Evolutionary conservation across 2,797 vertebrate species (phyloP).

Genomic region (Carcharodon carcharias): DNA sequence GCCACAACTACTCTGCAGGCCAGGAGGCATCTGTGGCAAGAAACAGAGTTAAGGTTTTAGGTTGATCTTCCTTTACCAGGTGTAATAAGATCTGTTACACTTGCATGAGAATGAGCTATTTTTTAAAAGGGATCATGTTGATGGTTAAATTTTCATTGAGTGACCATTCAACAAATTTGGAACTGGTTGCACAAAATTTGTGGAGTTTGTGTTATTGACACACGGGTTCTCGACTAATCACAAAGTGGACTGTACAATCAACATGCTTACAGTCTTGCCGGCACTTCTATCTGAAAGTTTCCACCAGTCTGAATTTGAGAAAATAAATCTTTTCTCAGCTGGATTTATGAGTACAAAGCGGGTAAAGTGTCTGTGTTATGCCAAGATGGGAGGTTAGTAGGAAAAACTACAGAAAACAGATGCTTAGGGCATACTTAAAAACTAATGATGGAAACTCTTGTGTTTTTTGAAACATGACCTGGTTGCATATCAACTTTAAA

Average conservation of each 20-base stretch:
- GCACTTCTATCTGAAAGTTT: background rate
- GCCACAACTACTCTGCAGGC: background rate
- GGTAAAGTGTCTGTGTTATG: background rate
- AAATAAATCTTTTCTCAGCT: background rate
- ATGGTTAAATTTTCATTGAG: background rate
- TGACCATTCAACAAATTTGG: background rate
- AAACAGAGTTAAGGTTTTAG: background rate
- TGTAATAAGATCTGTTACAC: background rate
- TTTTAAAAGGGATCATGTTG: background rate
- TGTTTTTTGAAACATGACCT: background rate
- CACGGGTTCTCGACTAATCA: background rate
- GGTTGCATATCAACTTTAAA: constrained; percentile 9
- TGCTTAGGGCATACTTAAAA: background rate
- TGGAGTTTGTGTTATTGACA: background rate
- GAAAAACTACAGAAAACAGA: background rate
- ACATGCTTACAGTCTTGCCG: background rate
- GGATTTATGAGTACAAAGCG: background rate
- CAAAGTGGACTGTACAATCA: background rate
- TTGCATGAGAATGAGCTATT: background rate
- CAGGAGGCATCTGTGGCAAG: background rate
- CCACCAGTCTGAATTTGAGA: background rate
- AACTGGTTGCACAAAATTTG: background rate
- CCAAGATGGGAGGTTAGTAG: background rate
- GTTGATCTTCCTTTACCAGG: no score
- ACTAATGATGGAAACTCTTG: background rate